Evolutionary conservation across 2,113 vertebrate genomes (phyloP).

Genomic region (Notothenia rossii): DNA sequence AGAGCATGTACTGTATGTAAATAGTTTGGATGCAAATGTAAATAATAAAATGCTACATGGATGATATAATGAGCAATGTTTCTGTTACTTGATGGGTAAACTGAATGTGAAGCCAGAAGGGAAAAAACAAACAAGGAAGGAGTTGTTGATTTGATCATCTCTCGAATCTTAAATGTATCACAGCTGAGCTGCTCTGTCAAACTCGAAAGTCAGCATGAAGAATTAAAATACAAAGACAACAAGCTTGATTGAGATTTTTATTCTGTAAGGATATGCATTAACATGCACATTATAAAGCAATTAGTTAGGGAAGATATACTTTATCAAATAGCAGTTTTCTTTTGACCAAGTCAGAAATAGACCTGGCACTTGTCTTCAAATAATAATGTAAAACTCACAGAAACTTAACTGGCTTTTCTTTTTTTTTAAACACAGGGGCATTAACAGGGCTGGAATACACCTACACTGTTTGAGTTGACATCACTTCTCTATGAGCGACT

Average conservation of each 20-base stretch:
- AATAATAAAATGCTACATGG: conserved; percentile 67
- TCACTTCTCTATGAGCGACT: background rate
- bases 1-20: conserved; percentile 77
- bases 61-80: conserved; percentile 26
- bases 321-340: conserved; percentile 84
- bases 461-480: conserved; percentile 5
- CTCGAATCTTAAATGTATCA: background rate
- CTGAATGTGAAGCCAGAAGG: no score
- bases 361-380: conserved; percentile 90
- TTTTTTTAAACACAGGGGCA: conserved; percentile 2
- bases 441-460: conserved; percentile 11
- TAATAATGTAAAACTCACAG: conserved; percentile 71
- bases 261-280: conserved; percentile 92
- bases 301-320: conserved; percentile 87
- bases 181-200: background rate
- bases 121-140: background rate
- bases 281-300: conserved; percentile 90
- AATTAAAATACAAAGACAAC: background rate
- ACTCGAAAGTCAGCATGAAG: background rate
- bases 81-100: background rate
- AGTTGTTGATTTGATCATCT: background rate
- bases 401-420: conserved; percentile 9
- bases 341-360: conserved; percentile 79
- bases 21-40: conserved; percentile 69
- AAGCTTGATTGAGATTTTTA: conserved; percentile 84